A percentile compares a stretch with the other conserved stretches of the same genome.
Evolutionary conservation across 2,113 vertebrate species (phyloP).

Genomic region (Pycnonotus jocosus): DNA sequence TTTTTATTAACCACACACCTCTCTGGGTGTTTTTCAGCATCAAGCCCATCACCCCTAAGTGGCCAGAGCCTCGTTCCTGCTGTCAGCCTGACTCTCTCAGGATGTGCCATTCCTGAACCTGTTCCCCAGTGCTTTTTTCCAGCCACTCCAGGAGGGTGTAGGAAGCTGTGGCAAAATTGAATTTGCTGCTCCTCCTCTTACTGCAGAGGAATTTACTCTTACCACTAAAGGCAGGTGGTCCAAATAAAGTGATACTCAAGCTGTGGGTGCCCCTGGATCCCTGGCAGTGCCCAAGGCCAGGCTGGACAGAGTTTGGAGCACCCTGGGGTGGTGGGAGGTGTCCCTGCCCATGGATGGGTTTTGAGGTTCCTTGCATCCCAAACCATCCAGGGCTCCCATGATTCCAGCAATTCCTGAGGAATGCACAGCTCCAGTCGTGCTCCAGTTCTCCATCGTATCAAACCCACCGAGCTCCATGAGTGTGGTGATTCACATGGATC

Average conservation of each 20-base stretch:
- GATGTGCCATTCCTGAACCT: neutral
- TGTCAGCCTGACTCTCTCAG: neutral
- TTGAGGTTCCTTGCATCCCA: neutral
- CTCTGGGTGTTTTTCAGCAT: neutral
- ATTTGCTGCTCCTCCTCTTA: neutral
- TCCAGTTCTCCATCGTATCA: neutral
- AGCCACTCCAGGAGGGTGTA: fast-evolving
- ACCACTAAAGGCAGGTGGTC: neutral
- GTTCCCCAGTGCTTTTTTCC: neutral
- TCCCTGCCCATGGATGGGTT: neutral
- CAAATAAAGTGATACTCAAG: neutral
- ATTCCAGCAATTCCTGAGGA: neutral
- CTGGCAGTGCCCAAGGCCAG: neutral
- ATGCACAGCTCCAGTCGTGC: neutral
- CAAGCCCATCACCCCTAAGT: neutral
- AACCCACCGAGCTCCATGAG: fast-evolving
- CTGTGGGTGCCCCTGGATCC: neutral
- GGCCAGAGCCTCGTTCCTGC: neutral
- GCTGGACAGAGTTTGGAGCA: neutral
- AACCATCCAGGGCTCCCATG: neutral
- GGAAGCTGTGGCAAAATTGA: neutral
- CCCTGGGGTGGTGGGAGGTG: fast-evolving
- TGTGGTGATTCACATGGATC: neutral
- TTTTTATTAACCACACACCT: too few species aligned
- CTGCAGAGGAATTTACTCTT: too few species aligned